These are phyloP conservation scores for Syrrhaptes paradoxus DNA, from an alignment of 2,113 vertebrate genomes.

Conservation along the genomic window DNA sequence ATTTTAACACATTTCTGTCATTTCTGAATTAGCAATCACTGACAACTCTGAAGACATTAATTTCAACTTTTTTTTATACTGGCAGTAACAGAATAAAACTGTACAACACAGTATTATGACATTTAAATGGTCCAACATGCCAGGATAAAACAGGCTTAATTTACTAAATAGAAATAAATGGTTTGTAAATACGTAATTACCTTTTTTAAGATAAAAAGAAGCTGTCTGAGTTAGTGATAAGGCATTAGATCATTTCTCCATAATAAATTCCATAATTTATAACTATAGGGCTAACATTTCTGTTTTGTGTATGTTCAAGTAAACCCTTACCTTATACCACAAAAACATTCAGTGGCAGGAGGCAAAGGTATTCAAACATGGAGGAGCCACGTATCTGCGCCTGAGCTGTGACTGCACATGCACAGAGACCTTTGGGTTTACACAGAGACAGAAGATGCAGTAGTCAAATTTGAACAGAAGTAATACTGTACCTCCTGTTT, in stretches of 20 bases:
- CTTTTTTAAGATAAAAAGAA: background rate
- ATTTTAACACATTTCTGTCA: slow-evolving; percentile 19
- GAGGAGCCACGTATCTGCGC: background rate
- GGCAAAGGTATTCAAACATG: background rate
- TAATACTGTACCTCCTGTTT: background rate
- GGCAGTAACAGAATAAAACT: background rate
- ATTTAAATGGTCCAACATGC: background rate
- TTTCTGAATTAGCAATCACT: background rate
- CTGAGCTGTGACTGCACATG: background rate
- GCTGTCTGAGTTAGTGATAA: background rate
- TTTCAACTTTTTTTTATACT: background rate
- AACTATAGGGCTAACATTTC: background rate
- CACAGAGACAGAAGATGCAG: background rate
- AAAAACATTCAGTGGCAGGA: background rate
- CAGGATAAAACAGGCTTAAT: background rate
- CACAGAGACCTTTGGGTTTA: background rate
- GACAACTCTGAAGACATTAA: background rate
- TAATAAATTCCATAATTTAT: background rate
- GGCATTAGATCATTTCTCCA: background rate
- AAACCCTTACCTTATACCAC: background rate
- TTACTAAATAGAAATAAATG: background rate
- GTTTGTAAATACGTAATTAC: background rate
- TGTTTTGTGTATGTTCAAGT: background rate
- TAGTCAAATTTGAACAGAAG: background rate
- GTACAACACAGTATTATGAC: background rate